A percentile compares a stretch with the other conserved stretches of the same genome.
These are phyloP conservation scores for Sipha maydis DNA, from an alignment of 2,888 invertebrate species.

Conservation along the genomic window DNA sequence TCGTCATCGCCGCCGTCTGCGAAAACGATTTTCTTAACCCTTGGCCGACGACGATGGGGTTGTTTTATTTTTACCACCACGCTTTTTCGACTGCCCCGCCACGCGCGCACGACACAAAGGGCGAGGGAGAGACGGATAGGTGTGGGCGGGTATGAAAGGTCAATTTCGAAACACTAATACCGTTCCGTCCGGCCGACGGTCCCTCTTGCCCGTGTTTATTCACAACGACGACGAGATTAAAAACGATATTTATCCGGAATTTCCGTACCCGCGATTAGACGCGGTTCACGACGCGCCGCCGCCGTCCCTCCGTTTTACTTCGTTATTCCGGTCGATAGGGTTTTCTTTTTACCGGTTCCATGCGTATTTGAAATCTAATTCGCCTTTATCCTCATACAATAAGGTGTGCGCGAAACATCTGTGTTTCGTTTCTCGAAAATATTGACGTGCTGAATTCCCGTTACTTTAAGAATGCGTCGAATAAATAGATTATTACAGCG, in stretches of 20 bases:
- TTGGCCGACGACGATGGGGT: conserved; percentile 17
- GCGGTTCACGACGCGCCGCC: background rate
- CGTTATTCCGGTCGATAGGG: conserved; percentile 26
- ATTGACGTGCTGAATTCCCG: no score
- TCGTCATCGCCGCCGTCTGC: conserved; percentile 39
- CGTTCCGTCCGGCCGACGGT: conserved; percentile 23
- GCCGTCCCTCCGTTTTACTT: background rate
- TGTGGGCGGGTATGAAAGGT: background rate
- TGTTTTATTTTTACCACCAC: conserved; percentile 8
- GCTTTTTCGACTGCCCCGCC: background rate
- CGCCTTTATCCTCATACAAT: background rate
- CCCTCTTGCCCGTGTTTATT: conserved; percentile 32
- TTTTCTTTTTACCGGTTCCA: background rate
- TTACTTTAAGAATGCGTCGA: no score
- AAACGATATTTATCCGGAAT: conserved; percentile 47
- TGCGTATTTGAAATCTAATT: conserved; percentile 16
- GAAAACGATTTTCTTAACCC: conserved; percentile 55
- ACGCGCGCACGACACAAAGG: background rate
- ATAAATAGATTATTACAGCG: no score
- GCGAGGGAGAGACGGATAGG: background rate
- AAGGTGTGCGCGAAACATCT: no score
- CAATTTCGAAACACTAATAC: conserved; percentile 58
- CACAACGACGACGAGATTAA: conserved; percentile 39
- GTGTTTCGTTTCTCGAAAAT: no score
- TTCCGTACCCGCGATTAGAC: background rate